phyloP scores from a whole-genome alignment of 2,797 vertebrate genomes.

The Thamnophis elegans region DNA sequence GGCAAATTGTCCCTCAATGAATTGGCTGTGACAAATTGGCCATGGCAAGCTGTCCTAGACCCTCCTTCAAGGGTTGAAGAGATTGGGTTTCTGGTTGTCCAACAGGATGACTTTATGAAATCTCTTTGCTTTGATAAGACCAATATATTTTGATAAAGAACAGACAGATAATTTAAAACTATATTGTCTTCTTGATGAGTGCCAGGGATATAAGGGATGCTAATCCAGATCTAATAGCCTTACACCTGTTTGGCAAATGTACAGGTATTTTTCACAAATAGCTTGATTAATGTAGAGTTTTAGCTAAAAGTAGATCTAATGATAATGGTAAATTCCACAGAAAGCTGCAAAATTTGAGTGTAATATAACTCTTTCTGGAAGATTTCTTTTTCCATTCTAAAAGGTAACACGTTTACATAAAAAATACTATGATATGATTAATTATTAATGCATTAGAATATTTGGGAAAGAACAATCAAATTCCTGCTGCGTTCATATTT shows the following conservation, averaged over 20 bases:
- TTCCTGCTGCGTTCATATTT: no score
- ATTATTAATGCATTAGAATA: no score
- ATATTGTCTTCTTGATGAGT: neutral
- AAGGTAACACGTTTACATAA: conserved; percentile 14
- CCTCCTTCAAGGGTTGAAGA: neutral
- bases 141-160: conserved; percentile 13
- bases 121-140: conserved; percentile 10
- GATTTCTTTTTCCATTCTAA: conserved; percentile 16
- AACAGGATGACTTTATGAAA: conserved; percentile 25
- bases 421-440: conserved; percentile 24
- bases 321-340: neutral
- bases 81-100: neutral
- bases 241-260: neutral
- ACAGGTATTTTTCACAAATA: neutral
- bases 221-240: neutral
- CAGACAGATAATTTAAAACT: neutral
- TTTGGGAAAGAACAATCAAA: no score
- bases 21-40: neutral
- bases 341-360: conserved; percentile 6
- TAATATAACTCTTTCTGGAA: neutral
- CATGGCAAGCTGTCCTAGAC: neutral
- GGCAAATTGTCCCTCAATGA: neutral
- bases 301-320: neutral
- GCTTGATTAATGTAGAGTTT: neutral
- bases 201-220: neutral